Base-by-base conservation (phyloP, 2,888 invertebrate species). In the Cheilosia variabilis region DNA sequence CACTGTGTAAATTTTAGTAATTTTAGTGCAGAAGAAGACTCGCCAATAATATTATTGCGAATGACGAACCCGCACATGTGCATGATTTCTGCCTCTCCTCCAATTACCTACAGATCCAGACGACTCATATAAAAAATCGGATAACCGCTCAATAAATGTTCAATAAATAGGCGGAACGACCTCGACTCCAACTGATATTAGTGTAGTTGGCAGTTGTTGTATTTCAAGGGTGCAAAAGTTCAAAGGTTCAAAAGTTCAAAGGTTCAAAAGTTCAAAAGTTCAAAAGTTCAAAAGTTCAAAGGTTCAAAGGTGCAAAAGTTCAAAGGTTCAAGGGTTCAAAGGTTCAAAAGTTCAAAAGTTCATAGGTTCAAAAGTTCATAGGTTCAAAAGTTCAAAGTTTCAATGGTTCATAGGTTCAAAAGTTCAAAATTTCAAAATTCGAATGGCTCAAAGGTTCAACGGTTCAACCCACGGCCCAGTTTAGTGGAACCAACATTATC, bases 161-260 rank as follows among this genome's bases (percentile, higher is more conserved):
- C 80, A 80, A 75, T 63, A 68, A 68, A 75, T 55, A 75, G 60
- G 66, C 53, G 58, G 43, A 69, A 63, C 43, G 50, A 75, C 47
- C 9, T 31, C 31, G 9, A 9, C 22, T 63, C 53, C n/a, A 53
- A 45, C 22, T n/a, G 43, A 50, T 19, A 45, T 24, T 53, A 72
- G 52, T 66, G 41, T 53, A 77, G 58, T 72, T 62, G 9, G 9
- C 31, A 31, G 78, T 34, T 19, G 52, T 52, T 41, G 17, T 55
- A 55, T 47, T 65, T 57, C 5, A 22, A 22, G 2, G 2, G 22
- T 22, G 1, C 2, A 22, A 22, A 22, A 2, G 22, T 22, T 1
- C 22, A 22, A 1, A 22, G 22, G 22, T 22, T 22, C 22, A 22
- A 2, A 22, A 2, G 22, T 2, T 22, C 22, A 22, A 22, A 2